phyloP scores from a whole-genome alignment of 2,113 vertebrate genomes.

The Leucosticte australis region DNA sequence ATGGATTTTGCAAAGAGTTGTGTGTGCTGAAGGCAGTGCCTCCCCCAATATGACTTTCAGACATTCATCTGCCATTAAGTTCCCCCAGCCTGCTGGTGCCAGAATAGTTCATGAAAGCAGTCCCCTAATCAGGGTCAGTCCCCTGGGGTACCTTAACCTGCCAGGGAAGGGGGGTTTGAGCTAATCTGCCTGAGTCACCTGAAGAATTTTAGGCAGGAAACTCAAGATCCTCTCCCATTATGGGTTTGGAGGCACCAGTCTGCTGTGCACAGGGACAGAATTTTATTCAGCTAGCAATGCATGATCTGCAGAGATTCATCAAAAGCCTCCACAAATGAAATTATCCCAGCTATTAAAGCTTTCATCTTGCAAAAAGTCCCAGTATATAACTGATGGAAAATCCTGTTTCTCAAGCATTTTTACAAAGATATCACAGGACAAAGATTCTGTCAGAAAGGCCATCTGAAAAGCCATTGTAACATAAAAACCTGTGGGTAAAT shows the following conservation, averaged over 20 bases:
- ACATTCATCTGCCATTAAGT: background rate
- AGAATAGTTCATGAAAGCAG: background rate
- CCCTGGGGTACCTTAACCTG: background rate
- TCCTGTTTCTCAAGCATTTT: background rate
- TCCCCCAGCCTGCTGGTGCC: background rate
- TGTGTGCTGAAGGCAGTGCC: background rate
- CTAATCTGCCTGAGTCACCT: background rate
- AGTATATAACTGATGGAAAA: background rate
- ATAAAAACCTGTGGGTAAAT: background rate
- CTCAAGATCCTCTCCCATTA: background rate
- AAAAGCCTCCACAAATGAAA: background rate
- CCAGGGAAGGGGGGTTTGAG: background rate
- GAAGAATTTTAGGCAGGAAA: background rate
- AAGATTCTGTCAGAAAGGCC: background rate
- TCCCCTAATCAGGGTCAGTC: background rate
- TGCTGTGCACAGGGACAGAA: background rate
- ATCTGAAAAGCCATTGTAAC: background rate
- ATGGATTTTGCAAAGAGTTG: background rate
- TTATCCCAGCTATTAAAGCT: background rate
- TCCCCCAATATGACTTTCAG: accelerated
- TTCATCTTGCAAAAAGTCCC: background rate
- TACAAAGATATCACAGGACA: background rate
- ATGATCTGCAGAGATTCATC: background rate
- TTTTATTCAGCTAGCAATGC: background rate
- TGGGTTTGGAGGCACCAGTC: background rate